phyloP scores from a whole-genome alignment of 2,888 invertebrate species.

The Luffia ferchaultella region DNA sequence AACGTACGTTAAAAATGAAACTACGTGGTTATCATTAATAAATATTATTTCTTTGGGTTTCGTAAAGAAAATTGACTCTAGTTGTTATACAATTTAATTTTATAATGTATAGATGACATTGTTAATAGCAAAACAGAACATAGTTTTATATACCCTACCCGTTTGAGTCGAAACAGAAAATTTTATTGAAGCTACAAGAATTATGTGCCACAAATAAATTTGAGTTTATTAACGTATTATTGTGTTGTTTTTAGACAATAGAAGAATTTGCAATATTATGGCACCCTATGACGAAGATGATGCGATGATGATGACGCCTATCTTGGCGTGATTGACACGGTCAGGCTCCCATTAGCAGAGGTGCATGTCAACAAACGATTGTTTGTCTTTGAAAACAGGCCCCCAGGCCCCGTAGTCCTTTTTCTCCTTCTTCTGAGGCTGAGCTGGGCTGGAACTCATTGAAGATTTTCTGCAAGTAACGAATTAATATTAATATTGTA shows the following conservation, averaged over 20 bases:
- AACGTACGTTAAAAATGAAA: not conserved
- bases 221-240: not conserved
- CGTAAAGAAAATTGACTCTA: not conserved
- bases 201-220: not conserved
- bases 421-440: constrained; percentile 40
- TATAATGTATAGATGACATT: not conserved
- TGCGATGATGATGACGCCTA: constrained; percentile 24
- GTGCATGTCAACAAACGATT: constrained; percentile 77
- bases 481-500: too few relatives aligned
- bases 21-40: not conserved
- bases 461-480: constrained; percentile 33
- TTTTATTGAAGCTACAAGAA: not conserved
- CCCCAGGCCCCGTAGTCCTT: constrained; percentile 75
- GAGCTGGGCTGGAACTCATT: constrained; percentile 21
- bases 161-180: not conserved
- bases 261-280: not conserved
- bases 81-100: not conserved
- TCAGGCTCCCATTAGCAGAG: constrained; percentile 46
- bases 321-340: constrained; percentile 7
- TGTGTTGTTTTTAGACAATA: not conserved
- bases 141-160: not conserved
- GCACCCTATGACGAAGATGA: constrained; percentile 19
- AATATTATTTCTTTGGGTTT: not conserved
- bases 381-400: constrained; percentile 75
- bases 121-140: not conserved